Conservation (phyloP, 2,797 vertebrate species). For the Macropodus opercularis region DNA sequence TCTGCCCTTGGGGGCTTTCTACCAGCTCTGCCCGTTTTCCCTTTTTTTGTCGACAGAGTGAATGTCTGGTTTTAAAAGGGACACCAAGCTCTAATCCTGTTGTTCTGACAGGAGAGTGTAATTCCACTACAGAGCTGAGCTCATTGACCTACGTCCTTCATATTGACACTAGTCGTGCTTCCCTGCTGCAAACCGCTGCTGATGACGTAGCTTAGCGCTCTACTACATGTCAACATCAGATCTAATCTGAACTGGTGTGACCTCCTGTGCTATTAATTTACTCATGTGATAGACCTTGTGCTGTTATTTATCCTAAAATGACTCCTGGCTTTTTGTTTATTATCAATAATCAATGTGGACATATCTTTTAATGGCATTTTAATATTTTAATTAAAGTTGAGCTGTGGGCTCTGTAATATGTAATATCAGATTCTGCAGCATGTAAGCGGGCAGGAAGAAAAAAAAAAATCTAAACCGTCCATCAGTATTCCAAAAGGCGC, state of each 20-base stretch:
- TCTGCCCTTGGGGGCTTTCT: slow-evolving; percentile 41
- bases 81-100: slow-evolving; percentile 70
- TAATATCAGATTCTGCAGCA: slow-evolving; percentile 8
- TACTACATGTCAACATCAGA: slow-evolving; percentile 5
- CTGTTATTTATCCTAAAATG: background rate
- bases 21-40: slow-evolving; percentile 4
- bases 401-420: background rate
- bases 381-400: slow-evolving; percentile 1
- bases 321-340: background rate
- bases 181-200: slow-evolving; percentile 26
- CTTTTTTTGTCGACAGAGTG: slow-evolving; percentile 43
- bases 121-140: slow-evolving; percentile 69
- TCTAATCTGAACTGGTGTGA: background rate
- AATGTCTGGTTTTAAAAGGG: slow-evolving; percentile 63
- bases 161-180: slow-evolving; percentile 29
- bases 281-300: background rate
- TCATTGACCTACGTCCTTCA: slow-evolving; percentile 60
- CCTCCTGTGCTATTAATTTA: background rate
- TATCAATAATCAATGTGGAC: background rate
- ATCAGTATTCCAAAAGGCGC: slow-evolving; percentile 5
- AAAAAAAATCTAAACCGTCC: too few species aligned
- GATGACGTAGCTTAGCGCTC: slow-evolving; percentile 8
- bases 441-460: slow-evolving; percentile 6
- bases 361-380: background rate
- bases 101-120: slow-evolving; percentile 71